Base-by-base conservation (phyloP, 1,140 invertebrate genomes). In the Notospermus geniculatus region DNA sequence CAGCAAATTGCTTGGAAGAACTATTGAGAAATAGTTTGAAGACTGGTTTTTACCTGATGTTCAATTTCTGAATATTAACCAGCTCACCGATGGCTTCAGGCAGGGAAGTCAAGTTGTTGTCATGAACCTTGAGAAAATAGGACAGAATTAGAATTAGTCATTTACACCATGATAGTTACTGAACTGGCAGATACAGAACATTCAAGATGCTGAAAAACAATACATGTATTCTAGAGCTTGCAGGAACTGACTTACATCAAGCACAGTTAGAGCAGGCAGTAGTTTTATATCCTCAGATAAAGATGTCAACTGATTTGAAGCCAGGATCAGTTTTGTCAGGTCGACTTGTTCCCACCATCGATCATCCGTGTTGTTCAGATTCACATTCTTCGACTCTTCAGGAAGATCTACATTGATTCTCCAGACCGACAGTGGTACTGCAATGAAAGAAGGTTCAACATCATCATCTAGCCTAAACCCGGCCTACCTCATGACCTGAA, bases 261-360 rank as follows among this genome's bases (percentile, higher is more conserved):
- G 78, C n/a, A 85, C 86, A 41, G 85, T 85, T 19, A 95, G 82
- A 67, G 89, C 86, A 55, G 84, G 78, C 43, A 94, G 83, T 63
- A 88, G 85, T 64, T 85, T 84, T 64, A 94, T 86, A 71, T 89
- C 85, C 27, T 86, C 77, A 60, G 89, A 87, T 57, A 95, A 79
- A 45, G 73, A 73, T 52, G 83, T 85, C 53, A 95, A 79, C 39
- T 84, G 83, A 74, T 95, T 95, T 2, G 87, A 91, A 64, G 91
- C 91, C 32, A 94, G 81, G 74, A 93, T 90, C 57, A 94, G 82
- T 71, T 87, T 87, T 54, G 85, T 90, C 2, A 94, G 78, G 1
- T 89, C 86, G 65, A 89, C 87, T 70, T 89, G 86, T 75, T 91
- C 90, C 92, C 92, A 95, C 92, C 92, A 95, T 52, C 86, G 85